phyloP scores from a whole-genome alignment of 2,888 invertebrate genomes.

The Drepanosiphum platanoidis region DNA sequence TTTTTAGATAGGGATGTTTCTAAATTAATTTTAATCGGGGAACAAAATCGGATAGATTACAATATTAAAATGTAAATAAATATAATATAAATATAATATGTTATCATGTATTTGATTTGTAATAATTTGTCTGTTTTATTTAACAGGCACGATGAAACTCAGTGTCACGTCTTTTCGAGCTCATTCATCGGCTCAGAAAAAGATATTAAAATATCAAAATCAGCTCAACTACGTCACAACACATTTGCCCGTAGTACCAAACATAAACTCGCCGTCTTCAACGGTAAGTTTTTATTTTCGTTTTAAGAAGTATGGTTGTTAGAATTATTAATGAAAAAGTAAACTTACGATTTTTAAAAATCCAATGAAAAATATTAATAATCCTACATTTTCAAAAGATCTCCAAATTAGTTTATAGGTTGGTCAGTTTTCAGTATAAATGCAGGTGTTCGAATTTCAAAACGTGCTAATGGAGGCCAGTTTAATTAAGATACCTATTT shows the following conservation, averaged over 20 bases:
- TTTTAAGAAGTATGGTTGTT: not conserved
- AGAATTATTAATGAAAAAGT: not conserved
- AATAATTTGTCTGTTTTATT: not conserved
- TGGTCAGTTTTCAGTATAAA: too few relatives aligned
- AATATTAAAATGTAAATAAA: not conserved
- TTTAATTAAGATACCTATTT: conserved; percentile 7
- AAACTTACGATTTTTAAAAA: too few relatives aligned
- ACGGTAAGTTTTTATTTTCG: conserved; percentile 8
- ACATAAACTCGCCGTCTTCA: conserved; percentile 12
- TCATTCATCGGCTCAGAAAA: conserved; percentile 88
- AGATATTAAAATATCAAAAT: conserved; percentile 74
- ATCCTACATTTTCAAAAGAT: too few relatives aligned
- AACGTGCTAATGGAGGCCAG: conserved; percentile 10
- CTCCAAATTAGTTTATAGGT: too few relatives aligned
- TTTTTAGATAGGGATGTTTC: too few relatives aligned
- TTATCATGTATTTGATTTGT: not conserved
- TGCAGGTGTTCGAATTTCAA: not conserved
- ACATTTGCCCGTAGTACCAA: conserved; percentile 30
- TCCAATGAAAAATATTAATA: too few relatives aligned
- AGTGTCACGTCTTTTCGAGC: conserved; percentile 89
- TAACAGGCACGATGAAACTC: conserved; percentile 75
- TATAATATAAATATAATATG: too few relatives aligned
- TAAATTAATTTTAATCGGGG: not conserved
- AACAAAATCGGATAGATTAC: not conserved
- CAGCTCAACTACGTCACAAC: conserved; percentile 46